These are phyloP conservation scores for Nipponia nippon DNA, from an alignment of 2,113 vertebrate species.

Conservation along the genomic window DNA sequence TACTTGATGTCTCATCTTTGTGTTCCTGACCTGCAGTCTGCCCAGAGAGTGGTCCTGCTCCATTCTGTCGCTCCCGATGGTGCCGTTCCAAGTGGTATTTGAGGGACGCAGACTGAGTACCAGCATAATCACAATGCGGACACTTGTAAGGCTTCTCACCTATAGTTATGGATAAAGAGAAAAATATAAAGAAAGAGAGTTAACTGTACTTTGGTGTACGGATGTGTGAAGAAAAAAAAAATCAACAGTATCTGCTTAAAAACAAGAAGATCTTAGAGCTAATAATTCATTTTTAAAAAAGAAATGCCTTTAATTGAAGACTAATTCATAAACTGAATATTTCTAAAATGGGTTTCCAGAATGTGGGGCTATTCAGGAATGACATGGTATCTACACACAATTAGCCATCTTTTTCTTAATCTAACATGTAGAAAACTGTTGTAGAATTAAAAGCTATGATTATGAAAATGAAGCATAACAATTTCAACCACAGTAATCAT, in stretches of 20 bases:
- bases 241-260: slow-evolving; percentile 44
- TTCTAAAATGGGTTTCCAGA: slow-evolving; percentile 63
- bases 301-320: slow-evolving; percentile 62
- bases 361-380: slow-evolving; percentile 70
- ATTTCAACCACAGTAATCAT: slow-evolving; percentile 77
- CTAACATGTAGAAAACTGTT: slow-evolving; percentile 77
- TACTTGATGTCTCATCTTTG: slow-evolving; percentile 84
- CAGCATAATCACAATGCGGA: slow-evolving; percentile 97
- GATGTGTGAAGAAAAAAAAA: background rate
- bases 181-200: background rate
- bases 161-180: slow-evolving; percentile 57
- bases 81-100: slow-evolving; percentile 98
- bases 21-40: slow-evolving; percentile 81
- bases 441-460: slow-evolving; percentile 81
- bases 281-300: slow-evolving; percentile 57
- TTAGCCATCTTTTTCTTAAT: slow-evolving; percentile 80
- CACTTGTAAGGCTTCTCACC: slow-evolving; percentile 99
- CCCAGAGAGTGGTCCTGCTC: slow-evolving; percentile 81
- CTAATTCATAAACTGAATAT: slow-evolving; percentile 65
- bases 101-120: slow-evolving; percentile 95
- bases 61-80: slow-evolving; percentile 93
- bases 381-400: slow-evolving; percentile 77
- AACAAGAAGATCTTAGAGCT: slow-evolving; percentile 32
- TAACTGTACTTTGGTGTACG: slow-evolving; percentile 30
- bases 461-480: slow-evolving; percentile 84